Evolutionary conservation across 2,113 vertebrate species (phyloP), one percentile per base, ranked within the genome.

Genomic region (Myrmophylax atrothorax): DNA sequence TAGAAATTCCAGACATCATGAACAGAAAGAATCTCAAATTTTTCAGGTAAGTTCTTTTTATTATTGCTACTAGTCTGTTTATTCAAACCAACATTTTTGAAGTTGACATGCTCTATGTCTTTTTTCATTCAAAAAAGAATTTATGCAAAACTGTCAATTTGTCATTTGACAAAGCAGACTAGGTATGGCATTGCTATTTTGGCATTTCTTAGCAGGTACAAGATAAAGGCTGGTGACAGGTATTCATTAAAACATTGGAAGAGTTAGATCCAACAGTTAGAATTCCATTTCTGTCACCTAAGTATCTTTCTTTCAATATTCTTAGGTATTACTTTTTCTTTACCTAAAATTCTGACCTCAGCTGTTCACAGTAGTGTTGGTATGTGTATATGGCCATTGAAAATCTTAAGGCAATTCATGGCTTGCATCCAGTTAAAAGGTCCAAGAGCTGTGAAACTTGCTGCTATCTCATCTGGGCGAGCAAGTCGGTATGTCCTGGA

Each of bases 1-100:
- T 85, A 97, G 99, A 99, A 94, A 99, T 99, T 56, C 99, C 99
- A 59, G 99, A 99, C 89, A 98, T 99, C 94, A 97, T 99, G 91
- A 99, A 99, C 83, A 50, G 94, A 69, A 98, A 98, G 80, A 97
- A 99, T 96, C 97, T 99, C 70, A 99, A 98, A 97, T 98, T 96
- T 53, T 99, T 99, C 97, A 98, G 99, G 99, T 99, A 91, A 96
- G 97, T 96, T 77, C 80, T 82, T 89, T 47, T 82, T 75, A 76
- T 74, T 82, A 37, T 49, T 23, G 44, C 37, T 88, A 24, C 40
- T 92, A 46, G 44, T 63, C 22, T 70, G 12, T 60, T 83, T 74
- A 73, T 24, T 47, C 46, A 87, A 49, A 88, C 33, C 7, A 74
- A 2, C 18, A 6, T 67, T 50, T 92, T 59, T 92, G n/a, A 83